phyloP scores from a whole-genome alignment of 1,140 invertebrate species.

The Hylaeus volcanicus region DNA sequence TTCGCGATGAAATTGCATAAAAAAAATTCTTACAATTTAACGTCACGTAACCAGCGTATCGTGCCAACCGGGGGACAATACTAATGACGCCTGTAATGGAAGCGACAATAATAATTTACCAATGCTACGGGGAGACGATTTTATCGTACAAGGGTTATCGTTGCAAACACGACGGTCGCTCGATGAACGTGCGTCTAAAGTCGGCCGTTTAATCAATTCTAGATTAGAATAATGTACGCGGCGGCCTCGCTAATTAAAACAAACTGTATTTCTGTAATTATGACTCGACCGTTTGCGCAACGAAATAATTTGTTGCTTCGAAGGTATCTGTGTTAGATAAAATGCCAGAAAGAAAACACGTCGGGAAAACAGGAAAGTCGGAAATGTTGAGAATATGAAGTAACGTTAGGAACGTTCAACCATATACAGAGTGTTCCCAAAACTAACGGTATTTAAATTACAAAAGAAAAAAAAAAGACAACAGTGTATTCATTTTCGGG shows the following conservation, averaged over 20 bases:
- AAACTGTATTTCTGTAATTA: conserved; percentile 33
- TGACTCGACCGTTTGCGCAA: conserved; percentile 4
- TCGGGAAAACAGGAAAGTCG: background rate
- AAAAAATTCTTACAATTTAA: background rate
- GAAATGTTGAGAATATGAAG: background rate
- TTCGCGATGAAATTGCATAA: conserved; percentile 1
- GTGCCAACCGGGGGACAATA: background rate
- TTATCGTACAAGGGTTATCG: conserved; percentile 55
- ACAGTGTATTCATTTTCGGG: too few relatives aligned
- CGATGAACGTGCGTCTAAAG: conserved; percentile 42
- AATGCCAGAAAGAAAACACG: background rate
- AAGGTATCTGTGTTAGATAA: background rate
- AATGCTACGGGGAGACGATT: background rate
- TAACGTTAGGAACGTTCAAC: too few relatives aligned
- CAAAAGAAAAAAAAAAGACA: too few relatives aligned
- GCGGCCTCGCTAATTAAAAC: conserved; percentile 43
- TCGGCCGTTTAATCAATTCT: conserved; percentile 44
- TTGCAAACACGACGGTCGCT: background rate
- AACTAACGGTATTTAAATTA: too few relatives aligned
- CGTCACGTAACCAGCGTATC: background rate
- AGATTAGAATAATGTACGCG: conserved; percentile 41
- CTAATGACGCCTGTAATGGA: background rate
- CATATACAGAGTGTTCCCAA: too few relatives aligned
- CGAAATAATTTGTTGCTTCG: background rate
- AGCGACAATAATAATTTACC: conserved; percentile 29